Evolutionary conservation across 1,140 invertebrate genomes (phyloP).

Genomic region (Sarcophaga bullata): DNA sequence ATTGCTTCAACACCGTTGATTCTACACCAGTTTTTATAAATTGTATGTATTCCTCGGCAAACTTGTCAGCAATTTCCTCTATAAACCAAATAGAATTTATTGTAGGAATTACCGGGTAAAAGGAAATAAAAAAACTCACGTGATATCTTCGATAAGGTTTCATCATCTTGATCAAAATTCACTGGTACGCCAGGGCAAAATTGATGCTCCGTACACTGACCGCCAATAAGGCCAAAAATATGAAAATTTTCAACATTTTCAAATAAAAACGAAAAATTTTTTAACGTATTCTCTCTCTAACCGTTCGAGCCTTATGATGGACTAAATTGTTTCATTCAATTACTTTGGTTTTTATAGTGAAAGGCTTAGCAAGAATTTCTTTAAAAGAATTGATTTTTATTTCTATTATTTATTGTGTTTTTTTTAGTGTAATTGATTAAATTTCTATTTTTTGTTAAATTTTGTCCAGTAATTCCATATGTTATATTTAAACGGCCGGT

Average conservation of each 20-base stretch:
- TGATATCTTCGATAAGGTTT: slow-evolving; percentile 52
- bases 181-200: slow-evolving; percentile 55
- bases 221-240: slow-evolving; percentile 20
- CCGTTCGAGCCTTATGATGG: slow-evolving; percentile 21
- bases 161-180: slow-evolving; percentile 52
- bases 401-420: not conserved
- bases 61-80: slow-evolving; percentile 50
- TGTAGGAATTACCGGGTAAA: no score
- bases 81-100: not conserved
- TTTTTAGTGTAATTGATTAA: not conserved
- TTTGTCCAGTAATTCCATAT: not conserved
- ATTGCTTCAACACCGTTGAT: slow-evolving; percentile 45
- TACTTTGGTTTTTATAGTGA: not conserved
- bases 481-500: not conserved
- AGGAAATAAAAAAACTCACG: slow-evolving; percentile 36
- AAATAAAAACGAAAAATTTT: not conserved
- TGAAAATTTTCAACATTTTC: slow-evolving; percentile 12
- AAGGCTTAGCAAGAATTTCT: not conserved
- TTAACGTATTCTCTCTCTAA: not conserved
- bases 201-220: slow-evolving; percentile 47
- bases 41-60: slow-evolving; percentile 54
- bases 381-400: not conserved
- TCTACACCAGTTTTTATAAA: slow-evolving; percentile 51
- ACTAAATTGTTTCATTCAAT: not conserved
- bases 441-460: not conserved